Base-by-base conservation (phyloP, 2,113 vertebrate genomes). In the Caracal caracal region DNA sequence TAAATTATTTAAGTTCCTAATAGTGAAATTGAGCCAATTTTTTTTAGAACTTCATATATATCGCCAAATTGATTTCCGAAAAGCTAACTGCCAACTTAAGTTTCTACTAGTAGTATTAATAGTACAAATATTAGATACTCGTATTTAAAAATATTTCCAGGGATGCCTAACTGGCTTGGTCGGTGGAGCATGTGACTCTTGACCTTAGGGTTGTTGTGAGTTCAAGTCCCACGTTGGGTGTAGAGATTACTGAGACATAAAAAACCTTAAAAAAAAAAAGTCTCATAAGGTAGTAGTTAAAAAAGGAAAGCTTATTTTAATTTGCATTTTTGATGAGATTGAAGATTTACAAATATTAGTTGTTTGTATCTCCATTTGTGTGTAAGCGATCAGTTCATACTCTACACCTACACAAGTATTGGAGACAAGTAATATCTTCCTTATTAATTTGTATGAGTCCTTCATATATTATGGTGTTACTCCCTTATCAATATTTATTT, bases 401-500 rank as follows among this genome's bases (percentile, higher is more conserved):
- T 71, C 22, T 90, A 33, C 51, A 82, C 59, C n/a, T 85, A 85
- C 30, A 49, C 10, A 30, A 40, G n/a, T 53, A 85, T 4, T 85
- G 75, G 26, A 63, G n/a, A 37, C 15, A 12, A 12, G 79, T 80
- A 37, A 53, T 66, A 37, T 71, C n/a, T 89, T 93, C 22, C 2
- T 24, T 59, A 76, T n/a, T 22, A 30, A 95, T 82, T 75, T 83
- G 24, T 61, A 63, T 10, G 51, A 63, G 26, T n/a, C n/a, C 49
- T 96, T 84, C 4, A 26, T 40, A 70, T 78, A 61, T 49, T 51
- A 51, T 12, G 30, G 40, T 83, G 53, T 75, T 88, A 92, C 6
- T 81, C n/a, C 43, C 89, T 93, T 90, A 81, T 75, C 37, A 79
- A 22, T 85, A 86, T 83, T 78, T 47, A 49, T 71, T 85, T 71